These are phyloP conservation scores for Sciurus niger DNA, from an alignment of 2,113 vertebrate species.

Conservation along the genomic window DNA sequence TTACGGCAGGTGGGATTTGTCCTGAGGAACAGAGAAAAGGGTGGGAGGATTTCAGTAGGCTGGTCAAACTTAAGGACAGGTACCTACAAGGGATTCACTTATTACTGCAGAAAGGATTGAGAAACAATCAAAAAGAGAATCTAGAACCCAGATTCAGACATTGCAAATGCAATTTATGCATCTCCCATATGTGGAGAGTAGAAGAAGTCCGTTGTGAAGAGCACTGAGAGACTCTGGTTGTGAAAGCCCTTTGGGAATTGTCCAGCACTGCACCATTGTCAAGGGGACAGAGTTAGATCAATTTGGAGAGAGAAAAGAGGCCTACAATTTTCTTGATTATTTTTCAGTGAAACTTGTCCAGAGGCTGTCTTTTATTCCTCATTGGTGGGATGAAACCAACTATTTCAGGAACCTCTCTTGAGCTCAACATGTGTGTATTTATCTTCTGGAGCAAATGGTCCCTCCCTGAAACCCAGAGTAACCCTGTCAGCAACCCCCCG, in stretches of 20 bases:
- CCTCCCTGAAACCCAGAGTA: not conserved
- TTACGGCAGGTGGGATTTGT: not conserved
- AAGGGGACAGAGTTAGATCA: not conserved
- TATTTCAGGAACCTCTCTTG: not conserved
- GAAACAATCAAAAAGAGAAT: not conserved
- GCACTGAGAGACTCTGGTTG: not conserved
- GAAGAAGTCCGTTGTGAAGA: not conserved
- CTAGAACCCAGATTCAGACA: not conserved
- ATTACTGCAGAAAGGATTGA: constrained; percentile 19
- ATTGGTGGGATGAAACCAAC: not conserved
- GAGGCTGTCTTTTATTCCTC: constrained; percentile 37
- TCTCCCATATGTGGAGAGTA: not conserved
- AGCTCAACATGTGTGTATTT: not conserved
- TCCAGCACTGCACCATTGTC: not conserved
- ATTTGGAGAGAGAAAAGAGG: not conserved
- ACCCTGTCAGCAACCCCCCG: not conserved
- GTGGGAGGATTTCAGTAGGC: not conserved
- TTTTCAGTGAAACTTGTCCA: constrained; percentile 50
- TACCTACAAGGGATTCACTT: not conserved
- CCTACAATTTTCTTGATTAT: constrained; percentile 50
- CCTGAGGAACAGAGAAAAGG: not conserved
- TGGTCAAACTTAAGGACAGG: not conserved
- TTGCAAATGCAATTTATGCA: not conserved
- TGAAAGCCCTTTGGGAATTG: not conserved
- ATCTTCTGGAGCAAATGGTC: constrained; percentile 3